A percentile compares a stretch with the other conserved stretches of the same genome.
phyloP scores from a whole-genome alignment of 2,797 vertebrate species.

The Gambusia yucatana region DNA sequence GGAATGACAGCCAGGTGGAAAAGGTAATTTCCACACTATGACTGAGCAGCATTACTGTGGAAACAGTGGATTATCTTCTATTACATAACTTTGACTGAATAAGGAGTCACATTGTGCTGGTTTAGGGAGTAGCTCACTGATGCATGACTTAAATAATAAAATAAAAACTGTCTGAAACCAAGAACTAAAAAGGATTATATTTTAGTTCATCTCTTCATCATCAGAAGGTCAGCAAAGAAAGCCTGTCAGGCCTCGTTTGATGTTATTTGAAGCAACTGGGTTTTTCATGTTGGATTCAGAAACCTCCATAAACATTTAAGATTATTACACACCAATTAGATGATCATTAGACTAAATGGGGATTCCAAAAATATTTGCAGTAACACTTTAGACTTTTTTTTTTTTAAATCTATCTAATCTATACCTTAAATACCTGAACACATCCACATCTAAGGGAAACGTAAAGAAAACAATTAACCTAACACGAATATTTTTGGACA shows the following conservation, averaged over 20 bases:
- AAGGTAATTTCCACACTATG: constrained; percentile 57
- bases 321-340: background rate
- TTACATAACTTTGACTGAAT: constrained; percentile 77
- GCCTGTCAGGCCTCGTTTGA: background rate
- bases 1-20: constrained; percentile 42
- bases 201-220: background rate
- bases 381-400: background rate
- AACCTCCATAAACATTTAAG: background rate
- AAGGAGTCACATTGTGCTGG: constrained; percentile 59
- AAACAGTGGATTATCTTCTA: constrained; percentile 76
- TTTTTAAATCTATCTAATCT: background rate
- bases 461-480: background rate
- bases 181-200: background rate
- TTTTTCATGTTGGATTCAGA: background rate
- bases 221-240: background rate
- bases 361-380: background rate
- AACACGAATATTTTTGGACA: background rate
- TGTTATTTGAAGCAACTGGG: background rate
- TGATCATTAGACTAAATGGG: background rate
- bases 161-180: background rate
- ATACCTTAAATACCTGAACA: background rate
- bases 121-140: constrained; percentile 35
- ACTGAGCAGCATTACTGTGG: constrained; percentile 74
- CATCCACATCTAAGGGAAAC: background rate
- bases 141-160: constrained; percentile 7